Conservation (phyloP, 2,797 vertebrate genomes). For the Sylvilagus floridanus region DNA sequence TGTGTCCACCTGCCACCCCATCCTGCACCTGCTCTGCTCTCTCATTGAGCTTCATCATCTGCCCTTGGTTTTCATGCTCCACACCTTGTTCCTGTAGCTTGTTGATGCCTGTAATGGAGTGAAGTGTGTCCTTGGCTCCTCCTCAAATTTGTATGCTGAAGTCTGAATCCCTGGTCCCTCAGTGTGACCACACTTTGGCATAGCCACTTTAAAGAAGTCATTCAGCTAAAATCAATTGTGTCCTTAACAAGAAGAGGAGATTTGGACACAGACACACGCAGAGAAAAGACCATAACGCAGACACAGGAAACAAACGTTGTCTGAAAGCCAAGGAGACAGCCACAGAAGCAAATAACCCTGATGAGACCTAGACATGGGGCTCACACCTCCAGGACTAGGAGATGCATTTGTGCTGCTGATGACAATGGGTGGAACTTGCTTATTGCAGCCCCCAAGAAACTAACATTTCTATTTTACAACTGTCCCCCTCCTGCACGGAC, state of each 20-base stretch:
- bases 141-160: not conserved
- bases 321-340: not conserved
- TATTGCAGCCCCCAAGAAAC: not conserved
- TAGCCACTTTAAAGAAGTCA: not conserved
- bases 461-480: not conserved
- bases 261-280: not conserved
- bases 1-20: not conserved
- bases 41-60: not conserved
- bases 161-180: not conserved
- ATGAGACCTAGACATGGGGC: not conserved
- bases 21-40: not conserved
- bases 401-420: not conserved
- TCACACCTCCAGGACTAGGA: not conserved
- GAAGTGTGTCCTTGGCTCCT: not conserved
- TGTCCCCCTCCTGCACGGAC: not conserved
- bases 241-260: not conserved
- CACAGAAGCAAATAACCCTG: not conserved
- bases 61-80: rapidly evolving
- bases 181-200: not conserved
- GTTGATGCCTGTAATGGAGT: not conserved
- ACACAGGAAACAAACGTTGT: not conserved
- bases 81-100: not conserved
- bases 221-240: not conserved
- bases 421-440: not conserved
- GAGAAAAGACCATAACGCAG: not conserved